Evolutionary conservation across 2,797 vertebrate species (phyloP).

Genomic region (Urophycis tenuis): DNA sequence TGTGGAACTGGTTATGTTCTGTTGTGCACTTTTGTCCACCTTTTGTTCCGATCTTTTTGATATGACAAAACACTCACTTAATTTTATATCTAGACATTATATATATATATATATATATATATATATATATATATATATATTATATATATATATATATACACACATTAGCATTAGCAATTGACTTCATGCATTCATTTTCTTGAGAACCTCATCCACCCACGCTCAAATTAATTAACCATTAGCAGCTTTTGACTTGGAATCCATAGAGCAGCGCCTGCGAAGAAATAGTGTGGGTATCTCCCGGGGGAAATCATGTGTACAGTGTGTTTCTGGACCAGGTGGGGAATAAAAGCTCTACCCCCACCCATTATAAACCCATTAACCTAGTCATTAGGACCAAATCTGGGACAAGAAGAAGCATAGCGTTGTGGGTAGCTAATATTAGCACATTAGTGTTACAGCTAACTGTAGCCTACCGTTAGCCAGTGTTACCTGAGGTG

Average conservation of each 20-base stretch:
- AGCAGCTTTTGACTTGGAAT: conserved; percentile 25
- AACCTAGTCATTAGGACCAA: conserved; percentile 67
- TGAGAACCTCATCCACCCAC: conserved; percentile 14
- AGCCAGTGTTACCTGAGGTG: conserved; percentile 15
- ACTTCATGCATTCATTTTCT: conserved; percentile 16
- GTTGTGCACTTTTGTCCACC: background rate
- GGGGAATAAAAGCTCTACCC: conserved; percentile 57
- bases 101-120: background rate
- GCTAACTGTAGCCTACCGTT: conserved; percentile 31
- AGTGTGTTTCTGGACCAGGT: conserved; percentile 61
- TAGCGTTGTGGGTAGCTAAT: conserved; percentile 47
- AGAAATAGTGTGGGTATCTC: conserved; percentile 52
- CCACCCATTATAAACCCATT: conserved; percentile 67
- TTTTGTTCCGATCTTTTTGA: background rate
- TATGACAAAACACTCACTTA: background rate
- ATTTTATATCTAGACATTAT: background rate
- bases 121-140: background rate
- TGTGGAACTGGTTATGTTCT: background rate
- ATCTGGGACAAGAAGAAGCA: conserved; percentile 49
- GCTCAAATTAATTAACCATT: conserved; percentile 9
- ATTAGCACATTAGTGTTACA: conserved; percentile 49
- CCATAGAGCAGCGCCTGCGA: conserved; percentile 29
- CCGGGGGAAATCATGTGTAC: conserved; percentile 67
- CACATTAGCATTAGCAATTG: background rate
- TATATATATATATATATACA: background rate